These are phyloP conservation scores for Loxodonta africana DNA, from an alignment of 2,113 vertebrate genomes.

Conservation along the genomic window DNA sequence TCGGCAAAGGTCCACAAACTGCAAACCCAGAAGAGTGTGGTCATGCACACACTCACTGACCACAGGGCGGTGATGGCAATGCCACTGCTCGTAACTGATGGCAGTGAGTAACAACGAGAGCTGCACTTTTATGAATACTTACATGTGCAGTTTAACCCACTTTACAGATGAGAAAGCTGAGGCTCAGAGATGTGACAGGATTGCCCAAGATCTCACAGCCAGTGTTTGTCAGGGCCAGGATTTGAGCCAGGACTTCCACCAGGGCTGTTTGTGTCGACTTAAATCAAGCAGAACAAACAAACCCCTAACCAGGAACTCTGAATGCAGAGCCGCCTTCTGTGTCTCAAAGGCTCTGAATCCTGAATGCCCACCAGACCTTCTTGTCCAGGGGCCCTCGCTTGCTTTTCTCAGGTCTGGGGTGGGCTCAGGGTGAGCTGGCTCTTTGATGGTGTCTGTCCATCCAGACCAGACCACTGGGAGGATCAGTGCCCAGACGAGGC, in stretches of 20 bases:
- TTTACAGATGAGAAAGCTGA: constrained; percentile 25
- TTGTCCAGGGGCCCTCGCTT: not conserved
- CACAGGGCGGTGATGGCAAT: accelerated
- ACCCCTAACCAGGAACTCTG: not conserved
- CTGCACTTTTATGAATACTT: not conserved
- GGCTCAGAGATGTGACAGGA: not conserved
- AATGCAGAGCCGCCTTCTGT: not conserved
- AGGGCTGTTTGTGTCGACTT: not conserved
- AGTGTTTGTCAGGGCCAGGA: not conserved
- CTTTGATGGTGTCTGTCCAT: not conserved
- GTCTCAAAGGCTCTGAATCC: not conserved
- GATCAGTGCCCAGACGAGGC: not conserved
- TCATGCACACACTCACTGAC: not conserved
- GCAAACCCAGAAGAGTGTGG: not conserved
- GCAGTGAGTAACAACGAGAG: not conserved
- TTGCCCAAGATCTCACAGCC: not conserved
- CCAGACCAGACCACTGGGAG: not conserved
- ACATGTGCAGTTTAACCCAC: not conserved
- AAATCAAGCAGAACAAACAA: not conserved
- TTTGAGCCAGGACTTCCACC: not conserved
- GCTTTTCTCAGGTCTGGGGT: not conserved
- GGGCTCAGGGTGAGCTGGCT: not conserved
- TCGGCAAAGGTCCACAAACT: not conserved
- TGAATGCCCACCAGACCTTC: not conserved
- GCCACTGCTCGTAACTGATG: too few relatives aligned